Percentiles rank a stretch among this genome's conserved stretches.
Conservation (phyloP, 2,888 invertebrate genomes). For the Sarcophaga rosellei region DNA sequence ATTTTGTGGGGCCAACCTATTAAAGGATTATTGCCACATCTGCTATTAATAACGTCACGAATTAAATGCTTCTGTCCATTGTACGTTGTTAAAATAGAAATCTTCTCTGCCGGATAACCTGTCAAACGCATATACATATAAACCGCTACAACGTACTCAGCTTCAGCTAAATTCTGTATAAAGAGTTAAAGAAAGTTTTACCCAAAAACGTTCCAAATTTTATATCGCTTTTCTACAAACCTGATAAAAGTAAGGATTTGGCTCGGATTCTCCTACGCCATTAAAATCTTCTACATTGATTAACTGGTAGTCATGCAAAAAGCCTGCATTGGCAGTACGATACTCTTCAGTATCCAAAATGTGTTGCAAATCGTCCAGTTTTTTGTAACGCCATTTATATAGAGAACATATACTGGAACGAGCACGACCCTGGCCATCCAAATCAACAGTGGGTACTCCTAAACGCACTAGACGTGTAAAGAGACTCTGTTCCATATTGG, state of each 20-base stretch:
- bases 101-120: conserved; percentile 97
- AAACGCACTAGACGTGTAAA: conserved; percentile 97
- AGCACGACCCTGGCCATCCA: conserved; percentile 98
- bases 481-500: conserved; percentile 99
- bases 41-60: conserved; percentile 95
- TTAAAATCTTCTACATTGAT: conserved; percentile 98
- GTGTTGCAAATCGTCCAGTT: conserved; percentile 96
- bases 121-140: conserved; percentile 99
- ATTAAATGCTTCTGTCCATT: conserved; percentile 99
- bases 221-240: conserved; percentile 80
- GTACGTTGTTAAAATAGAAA: conserved; percentile 98
- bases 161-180: conserved; percentile 90
- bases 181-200: neutral
- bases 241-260: conserved; percentile 99
- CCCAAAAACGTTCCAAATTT: neutral
- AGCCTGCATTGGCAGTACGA: conserved; percentile 94
- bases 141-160: conserved; percentile 97
- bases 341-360: conserved; percentile 93
- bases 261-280: conserved; percentile 97
- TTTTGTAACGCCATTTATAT: conserved; percentile 98
- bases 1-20: conserved; percentile 96
- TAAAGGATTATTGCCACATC: conserved; percentile 96
- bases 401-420: conserved; percentile 93
- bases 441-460: conserved; percentile 97
- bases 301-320: conserved; percentile 95